phyloP scores from a whole-genome alignment of 2,797 vertebrate species.

The Oryzias sinensis region DNA sequence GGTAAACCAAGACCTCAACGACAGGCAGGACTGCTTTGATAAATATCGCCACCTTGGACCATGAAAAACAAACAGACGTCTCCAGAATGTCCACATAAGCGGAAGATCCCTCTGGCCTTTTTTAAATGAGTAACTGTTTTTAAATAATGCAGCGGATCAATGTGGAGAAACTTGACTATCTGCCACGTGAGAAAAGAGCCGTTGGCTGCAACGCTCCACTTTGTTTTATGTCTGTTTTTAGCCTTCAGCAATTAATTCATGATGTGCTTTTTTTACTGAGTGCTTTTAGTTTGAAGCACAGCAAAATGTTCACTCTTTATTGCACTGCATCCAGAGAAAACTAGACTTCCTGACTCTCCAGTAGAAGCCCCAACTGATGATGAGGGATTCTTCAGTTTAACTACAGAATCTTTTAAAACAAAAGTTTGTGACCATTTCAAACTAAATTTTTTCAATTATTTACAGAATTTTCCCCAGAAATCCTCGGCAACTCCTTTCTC shows the following conservation, averaged over 20 bases:
- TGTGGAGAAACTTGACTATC: conserved; percentile 50
- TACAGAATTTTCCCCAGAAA: background rate
- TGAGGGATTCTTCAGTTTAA: no score
- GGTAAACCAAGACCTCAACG: conserved; percentile 47
- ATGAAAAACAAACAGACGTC: conserved; percentile 38
- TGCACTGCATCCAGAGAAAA: no score
- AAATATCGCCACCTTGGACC: conserved; percentile 36
- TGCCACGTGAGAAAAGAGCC: conserved; percentile 38
- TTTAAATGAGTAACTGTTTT: conserved; percentile 36
- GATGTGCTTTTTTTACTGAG: background rate
- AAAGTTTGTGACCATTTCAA: no score
- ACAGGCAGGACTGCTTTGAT: conserved; percentile 41
- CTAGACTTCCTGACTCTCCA: no score
- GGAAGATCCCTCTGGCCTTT: conserved; percentile 39
- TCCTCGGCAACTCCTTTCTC: background rate
- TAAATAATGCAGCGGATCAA: conserved; percentile 74
- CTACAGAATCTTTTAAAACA: no score
- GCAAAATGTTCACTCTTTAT: no score
- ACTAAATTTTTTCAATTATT: background rate
- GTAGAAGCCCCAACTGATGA: no score
- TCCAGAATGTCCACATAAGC: conserved; percentile 35
- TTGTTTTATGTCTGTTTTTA: conserved; percentile 8
- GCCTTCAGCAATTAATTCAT: conserved; percentile 5
- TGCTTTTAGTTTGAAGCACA: no score
- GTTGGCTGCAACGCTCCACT: conserved; percentile 33